Percentiles rank a stretch among this genome's conserved stretches.
These are phyloP conservation scores for Montipora sp. DNA, from an alignment of 64 coral and sea anemone species.

Conservation along the genomic window DNA sequence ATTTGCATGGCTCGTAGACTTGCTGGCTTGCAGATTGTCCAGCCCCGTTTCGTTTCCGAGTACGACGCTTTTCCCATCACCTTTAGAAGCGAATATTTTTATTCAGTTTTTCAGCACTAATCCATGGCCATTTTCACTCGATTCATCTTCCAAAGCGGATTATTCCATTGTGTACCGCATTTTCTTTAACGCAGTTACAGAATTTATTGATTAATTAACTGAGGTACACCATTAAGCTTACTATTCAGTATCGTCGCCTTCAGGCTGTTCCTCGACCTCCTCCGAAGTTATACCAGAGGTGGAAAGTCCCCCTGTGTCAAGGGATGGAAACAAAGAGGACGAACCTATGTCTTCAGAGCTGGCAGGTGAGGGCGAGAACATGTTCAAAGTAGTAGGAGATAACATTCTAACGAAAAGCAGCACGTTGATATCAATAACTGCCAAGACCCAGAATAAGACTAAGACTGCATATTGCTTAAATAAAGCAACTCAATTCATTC, in stretches of 20 bases:
- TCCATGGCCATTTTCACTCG: too few species aligned
- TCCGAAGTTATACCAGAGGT: constrained; percentile 42
- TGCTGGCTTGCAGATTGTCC: too few species aligned
- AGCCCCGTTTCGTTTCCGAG: too few species aligned
- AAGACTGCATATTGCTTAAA: not conserved
- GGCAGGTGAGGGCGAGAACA: constrained; percentile 50
- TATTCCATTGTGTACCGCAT: too few species aligned
- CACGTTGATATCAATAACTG: not conserved
- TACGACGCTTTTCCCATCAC: too few species aligned
- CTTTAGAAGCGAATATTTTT: too few species aligned
- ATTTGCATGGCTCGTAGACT: too few species aligned
- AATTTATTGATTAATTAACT: not conserved
- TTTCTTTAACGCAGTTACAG: too few species aligned
- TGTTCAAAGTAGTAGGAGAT: constrained; percentile 52
- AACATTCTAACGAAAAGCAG: constrained; percentile 4
- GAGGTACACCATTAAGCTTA: not conserved
- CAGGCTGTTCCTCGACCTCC: constrained; percentile 24
- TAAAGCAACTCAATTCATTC: not conserved
- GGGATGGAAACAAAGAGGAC: constrained; percentile 37
- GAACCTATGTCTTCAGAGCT: constrained; percentile 41
- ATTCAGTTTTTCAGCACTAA: too few species aligned
- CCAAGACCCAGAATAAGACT: not conserved
- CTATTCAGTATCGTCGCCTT: constrained; percentile 34
- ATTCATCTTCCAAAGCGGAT: too few species aligned
- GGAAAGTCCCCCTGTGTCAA: constrained; percentile 36